Conservation (phyloP, 2,888 invertebrate genomes). For the Malthinus flaveolus region DNA sequence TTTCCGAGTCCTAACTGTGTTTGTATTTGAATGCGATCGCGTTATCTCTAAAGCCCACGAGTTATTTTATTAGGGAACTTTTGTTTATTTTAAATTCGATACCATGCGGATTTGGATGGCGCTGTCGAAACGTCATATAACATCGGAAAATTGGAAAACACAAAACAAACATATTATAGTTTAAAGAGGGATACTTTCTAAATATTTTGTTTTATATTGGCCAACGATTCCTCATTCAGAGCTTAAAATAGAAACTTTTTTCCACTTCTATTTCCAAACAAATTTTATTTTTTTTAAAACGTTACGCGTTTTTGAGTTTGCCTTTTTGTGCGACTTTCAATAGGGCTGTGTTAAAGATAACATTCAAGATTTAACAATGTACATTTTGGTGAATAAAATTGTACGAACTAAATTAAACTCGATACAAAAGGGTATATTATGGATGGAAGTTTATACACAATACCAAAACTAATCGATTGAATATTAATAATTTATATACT, state of each 20-base stretch:
- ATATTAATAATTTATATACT: too few relatives aligned
- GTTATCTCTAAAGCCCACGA: slow-evolving; percentile 18
- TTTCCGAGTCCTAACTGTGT: neutral
- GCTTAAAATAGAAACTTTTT: neutral
- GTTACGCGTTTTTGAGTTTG: too few relatives aligned
- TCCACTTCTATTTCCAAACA: neutral
- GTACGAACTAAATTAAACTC: too few relatives aligned
- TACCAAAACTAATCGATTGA: too few relatives aligned
- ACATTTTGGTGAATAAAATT: too few relatives aligned
- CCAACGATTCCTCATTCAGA: neutral
- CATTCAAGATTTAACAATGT: too few relatives aligned
- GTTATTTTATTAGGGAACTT: slow-evolving; percentile 18
- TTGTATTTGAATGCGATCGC: slow-evolving; percentile 13
- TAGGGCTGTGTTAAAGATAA: too few relatives aligned
- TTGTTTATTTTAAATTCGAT: slow-evolving; percentile 19
- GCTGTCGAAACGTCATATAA: slow-evolving; percentile 17
- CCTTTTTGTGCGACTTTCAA: too few relatives aligned
- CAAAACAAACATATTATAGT: slow-evolving; percentile 2
- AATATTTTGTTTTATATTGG: neutral
- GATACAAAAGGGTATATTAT: too few relatives aligned
- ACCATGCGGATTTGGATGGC: slow-evolving; percentile 14
- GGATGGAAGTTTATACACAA: too few relatives aligned
- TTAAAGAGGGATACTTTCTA: slow-evolving; percentile 2
- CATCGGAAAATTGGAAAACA: slow-evolving; percentile 13
- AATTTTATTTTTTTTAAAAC: neutral